Evolutionary conservation across 2,113 vertebrate species (phyloP).

Genomic region (Esox niger): DNA sequence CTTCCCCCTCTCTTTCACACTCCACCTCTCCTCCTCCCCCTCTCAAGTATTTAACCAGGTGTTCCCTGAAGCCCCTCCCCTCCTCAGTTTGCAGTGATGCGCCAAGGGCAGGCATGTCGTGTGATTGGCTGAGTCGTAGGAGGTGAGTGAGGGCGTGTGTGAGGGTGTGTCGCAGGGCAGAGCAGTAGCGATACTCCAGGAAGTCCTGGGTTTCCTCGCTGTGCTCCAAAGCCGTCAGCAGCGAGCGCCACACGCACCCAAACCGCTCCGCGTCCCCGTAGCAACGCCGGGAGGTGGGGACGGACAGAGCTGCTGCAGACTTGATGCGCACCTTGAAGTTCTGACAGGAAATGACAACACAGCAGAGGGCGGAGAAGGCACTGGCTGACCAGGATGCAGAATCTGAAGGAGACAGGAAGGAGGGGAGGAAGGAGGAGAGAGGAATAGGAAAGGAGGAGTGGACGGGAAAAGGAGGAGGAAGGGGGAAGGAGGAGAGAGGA

Average conservation of each 20-base stretch:
- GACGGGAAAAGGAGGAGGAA: no score
- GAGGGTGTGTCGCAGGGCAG: conserved; percentile 84
- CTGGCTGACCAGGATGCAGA: conserved; percentile 81
- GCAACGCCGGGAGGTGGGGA: conserved; percentile 72
- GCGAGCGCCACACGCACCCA: conserved; percentile 77
- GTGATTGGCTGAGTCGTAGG: conserved; percentile 69
- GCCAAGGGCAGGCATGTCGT: conserved; percentile 75
- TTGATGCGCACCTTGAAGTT: conserved; percentile 98
- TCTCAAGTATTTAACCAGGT: conserved; percentile 79
- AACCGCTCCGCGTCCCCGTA: conserved; percentile 82
- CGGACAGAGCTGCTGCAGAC: conserved; percentile 85
- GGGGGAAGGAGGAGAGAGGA: neutral
- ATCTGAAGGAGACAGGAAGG: conserved; percentile 61
- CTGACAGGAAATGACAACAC: conserved; percentile 88
- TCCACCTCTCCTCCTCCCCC: conserved; percentile 56
- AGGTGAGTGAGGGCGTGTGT: conserved; percentile 86
- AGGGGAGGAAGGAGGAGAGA: no score
- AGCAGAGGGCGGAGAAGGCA: conserved; percentile 82
- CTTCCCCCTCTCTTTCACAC: conserved; percentile 37
- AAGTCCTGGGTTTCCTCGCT: conserved; percentile 90
- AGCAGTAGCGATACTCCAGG: conserved; percentile 91
- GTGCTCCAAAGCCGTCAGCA: conserved; percentile 83
- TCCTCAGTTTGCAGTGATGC: conserved; percentile 55
- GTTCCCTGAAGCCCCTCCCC: conserved; percentile 60
- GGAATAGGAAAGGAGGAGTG: no score